Conservation (phyloP, 2,888 invertebrate species). For the Polyploca ridens region DNA sequence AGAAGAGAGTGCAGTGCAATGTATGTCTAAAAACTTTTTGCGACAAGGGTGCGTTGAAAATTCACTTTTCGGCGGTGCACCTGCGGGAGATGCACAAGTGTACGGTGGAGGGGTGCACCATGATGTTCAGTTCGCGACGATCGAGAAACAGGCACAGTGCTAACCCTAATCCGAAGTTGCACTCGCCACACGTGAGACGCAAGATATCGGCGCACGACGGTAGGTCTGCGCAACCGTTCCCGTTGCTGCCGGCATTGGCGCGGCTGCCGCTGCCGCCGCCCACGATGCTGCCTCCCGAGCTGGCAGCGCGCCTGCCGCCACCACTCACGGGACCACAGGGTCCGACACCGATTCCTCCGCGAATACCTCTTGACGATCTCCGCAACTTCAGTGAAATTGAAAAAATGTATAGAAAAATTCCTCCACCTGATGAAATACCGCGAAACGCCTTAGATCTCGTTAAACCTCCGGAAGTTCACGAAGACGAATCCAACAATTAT, state of each 20-base stretch:
- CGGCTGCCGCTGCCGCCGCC: conserved; percentile 89
- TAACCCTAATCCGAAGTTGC: conserved; percentile 98
- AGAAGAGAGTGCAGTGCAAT: conserved; percentile 98
- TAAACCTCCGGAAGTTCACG: conserved; percentile 55
- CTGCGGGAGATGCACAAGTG: conserved; percentile 99
- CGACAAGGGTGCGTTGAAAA: conserved; percentile 99
- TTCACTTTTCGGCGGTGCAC: conserved; percentile 99
- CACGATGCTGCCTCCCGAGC: conserved; percentile 86
- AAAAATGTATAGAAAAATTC: conserved; percentile 79
- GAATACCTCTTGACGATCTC: conserved; percentile 76
- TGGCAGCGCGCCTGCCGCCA: conserved; percentile 71
- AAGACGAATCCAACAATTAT: conserved; percentile 68
- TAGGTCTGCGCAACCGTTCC: conserved; percentile 92
- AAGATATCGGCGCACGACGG: conserved; percentile 97
- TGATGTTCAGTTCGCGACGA: conserved; percentile 98
- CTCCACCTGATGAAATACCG: conserved; percentile 62
- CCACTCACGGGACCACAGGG: conserved; percentile 56
- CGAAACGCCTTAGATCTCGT: conserved; percentile 69
- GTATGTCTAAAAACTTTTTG: conserved; percentile 99
- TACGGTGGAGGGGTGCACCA: conserved; percentile 98
- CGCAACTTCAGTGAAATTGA: conserved; percentile 83
- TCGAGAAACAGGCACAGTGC: conserved; percentile 98
- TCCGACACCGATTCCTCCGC: conserved; percentile 81
- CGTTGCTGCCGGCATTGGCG: conserved; percentile 88
- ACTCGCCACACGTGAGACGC: conserved; percentile 96